Conservation (phyloP, 2,797 vertebrate genomes). For the Aeoliscus strigatus region DNA sequence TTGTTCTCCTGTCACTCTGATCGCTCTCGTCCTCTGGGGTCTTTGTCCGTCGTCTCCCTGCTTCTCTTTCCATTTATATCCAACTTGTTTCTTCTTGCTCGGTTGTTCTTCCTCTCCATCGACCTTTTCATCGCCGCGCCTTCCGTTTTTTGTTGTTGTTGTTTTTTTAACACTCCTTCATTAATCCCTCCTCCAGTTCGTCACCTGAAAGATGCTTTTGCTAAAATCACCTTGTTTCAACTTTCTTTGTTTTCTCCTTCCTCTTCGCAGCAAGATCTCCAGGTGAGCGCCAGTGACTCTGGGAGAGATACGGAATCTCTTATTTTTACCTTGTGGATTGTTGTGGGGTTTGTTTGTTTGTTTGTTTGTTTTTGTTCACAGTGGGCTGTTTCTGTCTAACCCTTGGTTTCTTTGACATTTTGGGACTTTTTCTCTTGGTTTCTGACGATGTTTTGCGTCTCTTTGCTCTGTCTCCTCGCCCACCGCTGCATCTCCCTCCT, state of each 20-base stretch:
- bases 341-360: conserved; percentile 13
- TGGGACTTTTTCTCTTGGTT: conserved; percentile 2
- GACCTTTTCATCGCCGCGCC: too few species aligned
- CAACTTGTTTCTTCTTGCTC: too few species aligned
- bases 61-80: conserved; percentile 21
- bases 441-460: conserved; percentile 23
- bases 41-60: conserved; percentile 12
- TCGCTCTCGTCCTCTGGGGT: too few species aligned
- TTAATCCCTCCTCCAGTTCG: conserved; percentile 9
- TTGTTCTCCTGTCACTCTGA: conserved; percentile 27
- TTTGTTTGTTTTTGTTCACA: conserved; percentile 30
- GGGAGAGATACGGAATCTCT: conserved; percentile 46
- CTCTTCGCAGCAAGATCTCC: conserved; percentile 71
- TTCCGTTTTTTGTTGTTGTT: too few species aligned
- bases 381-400: conserved; percentile 50
- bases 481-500: conserved; percentile 11
- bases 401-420: conserved; percentile 31
- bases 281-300: conserved; percentile 65
- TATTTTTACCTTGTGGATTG: conserved; percentile 28
- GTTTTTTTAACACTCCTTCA: conserved; percentile 16
- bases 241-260: conserved; percentile 44
- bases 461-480: conserved; percentile 22
- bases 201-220: conserved; percentile 1
- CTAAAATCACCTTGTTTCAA: conserved; percentile 8
- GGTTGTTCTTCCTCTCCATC: too few species aligned